Base-by-base conservation (phyloP, 1,140 invertebrate species). In the Trichonephila clavata region DNA sequence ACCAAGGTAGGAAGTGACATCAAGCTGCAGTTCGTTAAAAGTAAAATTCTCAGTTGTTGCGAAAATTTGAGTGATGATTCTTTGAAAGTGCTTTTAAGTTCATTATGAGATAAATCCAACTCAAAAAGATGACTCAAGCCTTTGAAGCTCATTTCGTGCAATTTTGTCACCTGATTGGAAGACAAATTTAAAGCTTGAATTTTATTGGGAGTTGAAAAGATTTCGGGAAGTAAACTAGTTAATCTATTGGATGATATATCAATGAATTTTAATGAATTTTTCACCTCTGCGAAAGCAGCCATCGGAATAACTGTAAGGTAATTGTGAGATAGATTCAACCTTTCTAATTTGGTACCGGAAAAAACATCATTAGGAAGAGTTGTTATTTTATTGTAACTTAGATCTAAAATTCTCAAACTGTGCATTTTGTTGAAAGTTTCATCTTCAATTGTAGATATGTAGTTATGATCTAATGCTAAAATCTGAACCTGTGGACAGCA, bases 371-470 rank as follows among this genome's bases (percentile, higher is more conserved):
- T 97, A 39, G 97, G 97, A 91, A 98, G 95, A 94, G 97, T 97
- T 60, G 97, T 96, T 32, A 99, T 96, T 13, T 96, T 95, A 95
- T 99, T 99, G 94, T 97, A 96, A 87, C 97, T 98, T 2, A 99
- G 95, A 95, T 99, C 98, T n/a, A 99, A 61, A 18, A 88, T 63
- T 63, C 92, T 60, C 13, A 93, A 59, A 21, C 32, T 77, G n/a
- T 65, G 57, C 86, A 93, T 80, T 24, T 60, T 10, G 16, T 18
- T 27, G n/a, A 93, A 88, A 14, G 92, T 18, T 71, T 81, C 43
- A 6, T 63, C 27, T 24, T 43, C 32, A 27, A 93, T 61, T 39
- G 13, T 20, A 13, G 84, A 63, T 80, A 93, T 93, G 50, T 97
- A 95, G 95, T 99, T 99, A 95, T 98, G 96, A 0, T 97, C 97